Evolutionary conservation across 2,113 vertebrate genomes (phyloP).

Genomic region (Australoheros scitulus): DNA sequence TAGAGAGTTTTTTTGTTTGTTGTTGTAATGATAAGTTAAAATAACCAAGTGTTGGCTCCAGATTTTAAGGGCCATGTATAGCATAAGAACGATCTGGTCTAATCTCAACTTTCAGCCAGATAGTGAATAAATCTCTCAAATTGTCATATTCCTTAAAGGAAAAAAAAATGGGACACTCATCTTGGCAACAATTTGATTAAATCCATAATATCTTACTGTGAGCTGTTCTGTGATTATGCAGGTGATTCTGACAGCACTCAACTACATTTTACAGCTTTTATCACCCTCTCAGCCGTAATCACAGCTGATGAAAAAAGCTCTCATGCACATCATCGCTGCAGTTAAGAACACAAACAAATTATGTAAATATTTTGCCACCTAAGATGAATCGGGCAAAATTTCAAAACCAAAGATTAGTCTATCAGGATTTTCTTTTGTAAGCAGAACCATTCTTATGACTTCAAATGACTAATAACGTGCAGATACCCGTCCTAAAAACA

Average conservation of each 20-base stretch:
- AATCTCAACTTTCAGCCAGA: background rate
- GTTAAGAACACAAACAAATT: slow-evolving; percentile 50
- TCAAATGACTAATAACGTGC: slow-evolving; percentile 38
- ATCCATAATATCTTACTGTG: slow-evolving; percentile 17
- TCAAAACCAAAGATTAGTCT: slow-evolving; percentile 37
- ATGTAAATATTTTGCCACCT: slow-evolving; percentile 52
- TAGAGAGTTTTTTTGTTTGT: background rate
- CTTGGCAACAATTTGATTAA: slow-evolving; percentile 11
- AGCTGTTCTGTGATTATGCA: slow-evolving; percentile 21
- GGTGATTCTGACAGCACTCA: slow-evolving; percentile 25
- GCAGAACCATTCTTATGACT: slow-evolving; percentile 23
- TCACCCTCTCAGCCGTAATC: slow-evolving; percentile 44
- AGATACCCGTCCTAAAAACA: background rate
- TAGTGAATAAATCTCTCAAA: background rate
- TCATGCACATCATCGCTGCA: slow-evolving; percentile 24
- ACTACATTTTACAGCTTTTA: slow-evolving; percentile 37
- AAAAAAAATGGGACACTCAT: background rate
- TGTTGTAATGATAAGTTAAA: background rate
- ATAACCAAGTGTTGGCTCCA: background rate
- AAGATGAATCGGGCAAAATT: slow-evolving; percentile 38
- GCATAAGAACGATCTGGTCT: background rate
- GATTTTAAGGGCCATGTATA: background rate
- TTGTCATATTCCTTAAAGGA: background rate
- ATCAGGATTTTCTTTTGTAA: slow-evolving; percentile 13
- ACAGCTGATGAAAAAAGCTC: slow-evolving; percentile 29